These are phyloP conservation scores for Naja naja DNA, from an alignment of 2,113 vertebrate genomes.

Conservation along the genomic window DNA sequence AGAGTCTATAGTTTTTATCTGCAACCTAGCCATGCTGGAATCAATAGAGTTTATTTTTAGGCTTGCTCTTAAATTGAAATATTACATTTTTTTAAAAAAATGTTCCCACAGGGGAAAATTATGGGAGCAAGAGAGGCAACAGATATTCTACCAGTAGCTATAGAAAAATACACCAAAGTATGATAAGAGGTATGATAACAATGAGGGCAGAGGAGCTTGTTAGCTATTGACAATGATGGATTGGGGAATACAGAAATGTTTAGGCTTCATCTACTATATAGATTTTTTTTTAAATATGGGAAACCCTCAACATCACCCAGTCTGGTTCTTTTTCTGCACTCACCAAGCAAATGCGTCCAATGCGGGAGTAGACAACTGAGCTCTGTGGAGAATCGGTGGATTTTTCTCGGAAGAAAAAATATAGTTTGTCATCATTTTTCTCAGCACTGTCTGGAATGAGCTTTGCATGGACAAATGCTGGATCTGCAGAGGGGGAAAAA, in stretches of 20 bases:
- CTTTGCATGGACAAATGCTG: slow-evolving; percentile 90
- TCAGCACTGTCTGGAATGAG: slow-evolving; percentile 96
- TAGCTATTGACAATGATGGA: not conserved
- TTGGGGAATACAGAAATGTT: not conserved
- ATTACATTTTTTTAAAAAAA: not conserved
- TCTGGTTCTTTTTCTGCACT: slow-evolving; percentile 28
- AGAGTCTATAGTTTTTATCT: rapidly evolving
- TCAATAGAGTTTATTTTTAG: not conserved
- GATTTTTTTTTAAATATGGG: not conserved
- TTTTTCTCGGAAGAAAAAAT: slow-evolving; percentile 99
- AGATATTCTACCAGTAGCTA: no score
- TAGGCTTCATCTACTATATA: not conserved
- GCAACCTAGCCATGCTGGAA: not conserved
- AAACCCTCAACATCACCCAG: not conserved
- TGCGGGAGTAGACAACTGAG: slow-evolving; percentile 91
- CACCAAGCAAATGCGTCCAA: slow-evolving; percentile 96
- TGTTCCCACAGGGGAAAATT: not conserved
- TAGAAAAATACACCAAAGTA: not conserved
- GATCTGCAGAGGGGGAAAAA: slow-evolving; percentile 72
- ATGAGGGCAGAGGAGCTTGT: not conserved
- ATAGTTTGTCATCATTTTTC: slow-evolving; percentile 97
- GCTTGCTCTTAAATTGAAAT: not conserved
- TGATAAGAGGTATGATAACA: not conserved
- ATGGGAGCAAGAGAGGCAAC: not conserved
- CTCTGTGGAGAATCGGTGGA: slow-evolving; percentile 88